phyloP scores from a whole-genome alignment of 2,113 vertebrate species.

The Carlito syrichta region DNA sequence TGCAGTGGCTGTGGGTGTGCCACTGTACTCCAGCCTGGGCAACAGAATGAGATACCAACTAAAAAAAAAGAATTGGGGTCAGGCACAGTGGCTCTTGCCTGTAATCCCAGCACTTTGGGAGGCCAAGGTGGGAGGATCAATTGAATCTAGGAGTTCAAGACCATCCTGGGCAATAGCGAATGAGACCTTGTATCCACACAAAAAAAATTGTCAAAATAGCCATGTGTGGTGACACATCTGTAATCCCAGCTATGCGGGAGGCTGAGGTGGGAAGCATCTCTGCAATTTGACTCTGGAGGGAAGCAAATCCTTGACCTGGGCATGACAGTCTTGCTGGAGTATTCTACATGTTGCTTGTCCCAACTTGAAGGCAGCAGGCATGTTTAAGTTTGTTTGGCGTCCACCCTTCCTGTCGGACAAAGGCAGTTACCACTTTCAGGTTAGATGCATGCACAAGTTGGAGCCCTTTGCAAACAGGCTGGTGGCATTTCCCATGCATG shows the following conservation, averaged over 20 bases:
- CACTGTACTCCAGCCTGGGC: too few species aligned
- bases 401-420: neutral
- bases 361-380: neutral
- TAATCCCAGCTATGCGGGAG: neutral
- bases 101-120: neutral
- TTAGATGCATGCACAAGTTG: neutral
- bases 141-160: too few species aligned
- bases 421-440: neutral
- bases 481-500: neutral
- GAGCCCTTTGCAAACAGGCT: neutral
- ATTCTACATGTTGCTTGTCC: neutral
- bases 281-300: neutral
- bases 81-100: neutral
- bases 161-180: too few species aligned
- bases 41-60: too few species aligned
- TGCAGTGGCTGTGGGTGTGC: too few species aligned
- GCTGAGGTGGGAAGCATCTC: neutral
- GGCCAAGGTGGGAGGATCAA: too few species aligned
- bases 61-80: too few species aligned
- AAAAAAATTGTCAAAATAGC: neutral
- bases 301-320: neutral
- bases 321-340: neutral
- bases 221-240: accelerated
- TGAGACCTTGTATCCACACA: too few species aligned
- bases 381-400: neutral